Percentiles rank a stretch among this genome's conserved stretches.
Conservation (phyloP, 1,140 invertebrate species). For the Cylas formicarius region DNA sequence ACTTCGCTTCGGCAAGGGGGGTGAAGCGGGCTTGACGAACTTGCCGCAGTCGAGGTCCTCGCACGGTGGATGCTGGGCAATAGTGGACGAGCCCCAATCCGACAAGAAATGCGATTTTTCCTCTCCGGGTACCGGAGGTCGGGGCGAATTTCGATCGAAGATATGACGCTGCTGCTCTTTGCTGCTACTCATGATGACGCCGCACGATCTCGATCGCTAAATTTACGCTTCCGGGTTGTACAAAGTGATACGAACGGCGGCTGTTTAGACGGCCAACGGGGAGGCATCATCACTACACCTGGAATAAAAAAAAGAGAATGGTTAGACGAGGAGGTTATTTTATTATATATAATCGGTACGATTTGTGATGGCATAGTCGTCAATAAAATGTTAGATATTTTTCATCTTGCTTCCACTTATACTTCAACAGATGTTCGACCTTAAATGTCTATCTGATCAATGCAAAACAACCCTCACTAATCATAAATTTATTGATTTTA, state of each 20-base stretch:
- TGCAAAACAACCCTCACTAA: slow-evolving; percentile 9
- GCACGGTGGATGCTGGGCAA: slow-evolving; percentile 18
- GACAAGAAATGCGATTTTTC: slow-evolving; percentile 33
- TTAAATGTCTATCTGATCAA: background rate
- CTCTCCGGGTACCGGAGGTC: slow-evolving; percentile 40
- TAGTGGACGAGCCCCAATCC: slow-evolving; percentile 25
- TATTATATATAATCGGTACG: no score
- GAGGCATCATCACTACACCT: slow-evolving; percentile 13
- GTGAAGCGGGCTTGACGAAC: slow-evolving; percentile 28
- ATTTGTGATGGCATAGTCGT: background rate
- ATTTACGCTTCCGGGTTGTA: slow-evolving; percentile 1
- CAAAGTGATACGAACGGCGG: slow-evolving; percentile 11
- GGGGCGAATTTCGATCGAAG: slow-evolving; percentile 36
- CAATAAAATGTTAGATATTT: background rate
- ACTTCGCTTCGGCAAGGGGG: slow-evolving; percentile 28
- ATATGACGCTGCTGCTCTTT: slow-evolving; percentile 27
- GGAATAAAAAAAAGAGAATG: slow-evolving; percentile 12
- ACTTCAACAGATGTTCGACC: background rate
- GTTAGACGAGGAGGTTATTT: no score
- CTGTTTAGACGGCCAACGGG: background rate
- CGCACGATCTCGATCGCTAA: slow-evolving; percentile 11
- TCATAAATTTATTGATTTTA: no score
- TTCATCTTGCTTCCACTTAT: no score
- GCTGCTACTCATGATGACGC: slow-evolving; percentile 29
- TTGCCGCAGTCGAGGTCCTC: slow-evolving; percentile 26